Percentiles rank a stretch among this genome's conserved stretches.
phyloP scores from a whole-genome alignment of 2,113 vertebrate genomes.

The Protobothrops mucrosquamatus region DNA sequence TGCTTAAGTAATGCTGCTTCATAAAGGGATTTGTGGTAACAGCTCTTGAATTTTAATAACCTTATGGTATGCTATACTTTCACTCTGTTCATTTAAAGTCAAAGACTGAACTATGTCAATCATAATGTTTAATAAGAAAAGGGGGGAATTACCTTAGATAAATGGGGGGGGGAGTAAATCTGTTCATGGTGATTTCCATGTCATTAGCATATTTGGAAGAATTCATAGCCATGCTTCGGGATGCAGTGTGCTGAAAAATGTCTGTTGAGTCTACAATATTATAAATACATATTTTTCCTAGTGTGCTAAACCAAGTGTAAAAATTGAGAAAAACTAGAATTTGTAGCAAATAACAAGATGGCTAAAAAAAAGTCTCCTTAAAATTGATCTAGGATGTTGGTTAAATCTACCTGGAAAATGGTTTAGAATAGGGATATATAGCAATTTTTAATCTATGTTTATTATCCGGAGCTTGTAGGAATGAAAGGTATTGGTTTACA shows the following conservation, averaged over 20 bases:
- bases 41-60: slow-evolving; percentile 63
- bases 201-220: not conserved
- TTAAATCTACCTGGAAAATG: not conserved
- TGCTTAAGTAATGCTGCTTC: slow-evolving; percentile 54
- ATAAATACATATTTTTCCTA: not conserved
- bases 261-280: not conserved
- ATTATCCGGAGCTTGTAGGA: not conserved
- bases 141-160: not conserved
- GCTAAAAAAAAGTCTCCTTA: not conserved
- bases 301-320: not conserved
- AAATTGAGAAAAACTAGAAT: not conserved
- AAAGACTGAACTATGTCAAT: slow-evolving; percentile 32
- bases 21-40: slow-evolving; percentile 63
- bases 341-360: not conserved
- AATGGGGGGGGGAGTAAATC: not conserved
- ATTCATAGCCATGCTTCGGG: slow-evolving; percentile 12
- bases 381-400: not conserved
- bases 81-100: slow-evolving; percentile 46
- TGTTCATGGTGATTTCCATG: not conserved
- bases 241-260: not conserved
- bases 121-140: not conserved
- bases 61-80: slow-evolving; percentile 48
- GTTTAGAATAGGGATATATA: not conserved
- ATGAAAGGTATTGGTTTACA: not conserved
- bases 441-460: not conserved